Conservation (phyloP, 1,140 invertebrate species). For the Melanaphis sacchari region DNA sequence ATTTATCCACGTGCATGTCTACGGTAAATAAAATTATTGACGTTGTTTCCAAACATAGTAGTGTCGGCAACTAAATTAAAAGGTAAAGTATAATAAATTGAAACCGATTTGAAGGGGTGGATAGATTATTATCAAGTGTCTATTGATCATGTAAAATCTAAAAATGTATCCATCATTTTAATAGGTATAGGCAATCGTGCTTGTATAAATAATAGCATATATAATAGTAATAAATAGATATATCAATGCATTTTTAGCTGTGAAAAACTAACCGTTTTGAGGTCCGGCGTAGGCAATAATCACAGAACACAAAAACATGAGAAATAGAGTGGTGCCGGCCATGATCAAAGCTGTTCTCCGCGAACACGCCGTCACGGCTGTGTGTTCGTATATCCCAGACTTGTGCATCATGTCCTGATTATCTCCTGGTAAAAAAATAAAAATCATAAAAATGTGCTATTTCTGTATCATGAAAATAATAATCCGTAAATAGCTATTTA, state of each 20-base stretch:
- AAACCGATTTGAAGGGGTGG: not conserved
- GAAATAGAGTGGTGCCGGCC: conserved; percentile 77
- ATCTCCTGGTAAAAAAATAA: conserved; percentile 67
- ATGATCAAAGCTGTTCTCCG: conserved; percentile 83
- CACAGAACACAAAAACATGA: conserved; percentile 81
- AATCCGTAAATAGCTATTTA: not conserved
- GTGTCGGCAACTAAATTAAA: not conserved
- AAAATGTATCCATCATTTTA: not conserved
- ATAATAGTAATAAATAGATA: too few relatives aligned
- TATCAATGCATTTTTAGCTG: not conserved
- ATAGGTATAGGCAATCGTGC: not conserved
- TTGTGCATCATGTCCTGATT: conserved; percentile 74
- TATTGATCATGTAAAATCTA: not conserved
- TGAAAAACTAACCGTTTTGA: conserved; percentile 70
- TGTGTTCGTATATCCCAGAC: conserved; percentile 77
- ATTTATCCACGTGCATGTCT: conserved; percentile 19
- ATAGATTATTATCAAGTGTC: not conserved
- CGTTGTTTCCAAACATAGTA: not conserved
- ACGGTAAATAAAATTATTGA: not conserved
- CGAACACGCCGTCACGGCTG: conserved; percentile 84
- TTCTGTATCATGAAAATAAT: not conserved
- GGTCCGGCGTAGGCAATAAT: conserved; percentile 90
- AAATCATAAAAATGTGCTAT: not conserved
- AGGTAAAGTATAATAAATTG: not conserved
- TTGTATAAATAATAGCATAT: too few relatives aligned